Percentiles rank a stretch among this genome's conserved stretches.
These are phyloP conservation scores for Drosophila ercepeae DNA, from an alignment of 1,140 invertebrate genomes.

Conservation along the genomic window DNA sequence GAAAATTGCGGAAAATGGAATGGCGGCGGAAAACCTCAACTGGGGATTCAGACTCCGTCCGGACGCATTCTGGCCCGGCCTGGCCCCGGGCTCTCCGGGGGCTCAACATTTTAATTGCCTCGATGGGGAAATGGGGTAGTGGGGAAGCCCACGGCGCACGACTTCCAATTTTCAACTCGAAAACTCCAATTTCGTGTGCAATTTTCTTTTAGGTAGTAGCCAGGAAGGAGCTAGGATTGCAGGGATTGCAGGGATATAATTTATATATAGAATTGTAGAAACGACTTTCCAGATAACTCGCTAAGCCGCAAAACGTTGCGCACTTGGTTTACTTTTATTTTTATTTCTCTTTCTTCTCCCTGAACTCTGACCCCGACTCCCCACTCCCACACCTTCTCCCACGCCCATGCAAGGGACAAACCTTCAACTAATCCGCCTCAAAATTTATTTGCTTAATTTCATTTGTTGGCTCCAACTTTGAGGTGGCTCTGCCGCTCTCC, in stretches of 20 bases:
- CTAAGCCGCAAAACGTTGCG: conserved; percentile 75
- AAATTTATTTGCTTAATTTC: conserved; percentile 82
- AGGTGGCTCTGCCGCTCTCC: background rate
- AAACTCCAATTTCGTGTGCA: conserved; percentile 66
- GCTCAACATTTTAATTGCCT: conserved; percentile 73
- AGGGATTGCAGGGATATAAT: conserved; percentile 6
- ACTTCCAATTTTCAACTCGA: conserved; percentile 52
- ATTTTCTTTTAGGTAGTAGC: conserved; percentile 52
- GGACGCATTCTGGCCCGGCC: conserved; percentile 11
- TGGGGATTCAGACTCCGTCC: background rate
- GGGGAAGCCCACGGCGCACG: conserved; percentile 14
- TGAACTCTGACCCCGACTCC: background rate
- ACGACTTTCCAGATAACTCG: conserved; percentile 67
- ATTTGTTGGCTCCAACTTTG: conserved; percentile 70
- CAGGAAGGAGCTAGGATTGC: too few relatives aligned
- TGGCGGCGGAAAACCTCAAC: background rate
- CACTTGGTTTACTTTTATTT: conserved; percentile 27
- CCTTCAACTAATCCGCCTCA: conserved; percentile 69
- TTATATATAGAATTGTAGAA: conserved; percentile 35
- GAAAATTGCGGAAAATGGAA: conserved; percentile 26
- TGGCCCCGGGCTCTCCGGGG: background rate
- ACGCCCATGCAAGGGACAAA: too few relatives aligned
- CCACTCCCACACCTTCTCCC: background rate
- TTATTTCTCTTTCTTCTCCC: background rate
- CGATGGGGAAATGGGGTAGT: conserved; percentile 14